phyloP scores from a whole-genome alignment of 2,113 vertebrate genomes.

The Nibea coibor region DNA sequence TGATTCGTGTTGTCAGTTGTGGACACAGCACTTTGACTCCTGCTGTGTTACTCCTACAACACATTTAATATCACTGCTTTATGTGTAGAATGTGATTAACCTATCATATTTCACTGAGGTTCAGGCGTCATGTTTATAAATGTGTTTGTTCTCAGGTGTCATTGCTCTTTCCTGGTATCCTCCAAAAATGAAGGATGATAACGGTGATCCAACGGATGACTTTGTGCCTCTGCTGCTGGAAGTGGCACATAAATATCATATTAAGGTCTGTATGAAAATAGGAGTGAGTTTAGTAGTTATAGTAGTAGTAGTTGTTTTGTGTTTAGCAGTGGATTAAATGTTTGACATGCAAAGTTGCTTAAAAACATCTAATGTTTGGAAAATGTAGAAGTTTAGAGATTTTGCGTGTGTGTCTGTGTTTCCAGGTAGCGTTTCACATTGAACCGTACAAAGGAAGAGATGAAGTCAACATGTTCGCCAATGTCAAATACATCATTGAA shows the following conservation, averaged over 20 bases:
- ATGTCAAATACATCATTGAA: slow-evolving; percentile 95
- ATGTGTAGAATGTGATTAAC: neutral
- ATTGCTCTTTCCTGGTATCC: slow-evolving; percentile 97
- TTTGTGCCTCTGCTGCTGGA: slow-evolving; percentile 91
- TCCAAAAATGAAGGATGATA: slow-evolving; percentile 89
- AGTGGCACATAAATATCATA: slow-evolving; percentile 90
- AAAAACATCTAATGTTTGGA: neutral
- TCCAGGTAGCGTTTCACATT: slow-evolving; percentile 95
- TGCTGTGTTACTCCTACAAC: neutral
- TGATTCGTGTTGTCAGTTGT: neutral
- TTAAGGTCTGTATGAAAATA: slow-evolving; percentile 87
- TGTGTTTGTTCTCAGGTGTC: slow-evolving; percentile 86
- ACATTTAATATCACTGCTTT: neutral
- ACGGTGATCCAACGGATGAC: slow-evolving; percentile 89
- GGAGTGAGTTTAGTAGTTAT: neutral
- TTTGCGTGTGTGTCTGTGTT: slow-evolving; percentile 36
- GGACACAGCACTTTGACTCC: neutral
- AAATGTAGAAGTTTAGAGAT: neutral
- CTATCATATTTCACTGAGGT: neutral
- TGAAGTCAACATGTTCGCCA: slow-evolving; percentile 90
- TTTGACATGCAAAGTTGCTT: neutral
- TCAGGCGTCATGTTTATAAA: slow-evolving; percentile 21
- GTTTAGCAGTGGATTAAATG: neutral
- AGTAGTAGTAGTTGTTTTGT: neutral
- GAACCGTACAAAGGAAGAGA: slow-evolving; percentile 96